phyloP scores from a whole-genome alignment of 2,113 vertebrate species.

The Ciconia stormi region DNA sequence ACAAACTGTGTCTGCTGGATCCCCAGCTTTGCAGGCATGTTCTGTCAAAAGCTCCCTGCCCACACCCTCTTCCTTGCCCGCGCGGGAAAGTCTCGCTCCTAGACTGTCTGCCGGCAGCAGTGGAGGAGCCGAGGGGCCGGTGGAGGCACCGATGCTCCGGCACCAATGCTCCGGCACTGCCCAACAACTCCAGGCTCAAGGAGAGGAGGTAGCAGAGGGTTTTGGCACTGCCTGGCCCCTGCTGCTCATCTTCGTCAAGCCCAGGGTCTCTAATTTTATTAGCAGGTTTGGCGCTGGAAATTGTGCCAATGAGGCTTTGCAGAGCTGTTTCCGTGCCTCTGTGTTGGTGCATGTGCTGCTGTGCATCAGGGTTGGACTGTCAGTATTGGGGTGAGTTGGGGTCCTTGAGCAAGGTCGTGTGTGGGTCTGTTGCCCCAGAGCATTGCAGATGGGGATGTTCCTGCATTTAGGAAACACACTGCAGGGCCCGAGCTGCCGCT shows the following conservation, averaged over 20 bases:
- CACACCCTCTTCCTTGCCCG: slow-evolving; percentile 33
- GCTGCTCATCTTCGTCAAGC: neutral
- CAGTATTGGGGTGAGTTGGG: neutral
- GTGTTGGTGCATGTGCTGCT: neutral
- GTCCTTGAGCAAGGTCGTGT: accelerated
- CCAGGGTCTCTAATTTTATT: neutral
- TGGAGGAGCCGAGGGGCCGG: neutral
- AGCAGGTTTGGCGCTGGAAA: neutral
- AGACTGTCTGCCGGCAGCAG: slow-evolving; percentile 7
- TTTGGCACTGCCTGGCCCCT: neutral
- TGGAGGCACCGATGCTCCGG: neutral
- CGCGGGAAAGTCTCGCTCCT: slow-evolving; percentile 38
- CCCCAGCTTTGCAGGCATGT: neutral
- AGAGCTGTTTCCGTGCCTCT: neutral
- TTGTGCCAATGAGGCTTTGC: neutral
- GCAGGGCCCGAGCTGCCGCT: accelerated
- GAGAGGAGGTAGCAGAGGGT: neutral
- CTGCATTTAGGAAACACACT: neutral
- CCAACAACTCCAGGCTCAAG: neutral
- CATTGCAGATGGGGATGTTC: neutral
- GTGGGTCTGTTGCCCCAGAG: neutral
- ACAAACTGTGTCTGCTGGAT: slow-evolving; percentile 50
- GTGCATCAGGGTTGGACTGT: neutral
- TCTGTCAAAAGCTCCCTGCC: slow-evolving; percentile 24
- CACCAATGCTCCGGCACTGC: neutral